Conservation (phyloP, 1,140 invertebrate genomes). For the Drosophila bocki region DNA sequence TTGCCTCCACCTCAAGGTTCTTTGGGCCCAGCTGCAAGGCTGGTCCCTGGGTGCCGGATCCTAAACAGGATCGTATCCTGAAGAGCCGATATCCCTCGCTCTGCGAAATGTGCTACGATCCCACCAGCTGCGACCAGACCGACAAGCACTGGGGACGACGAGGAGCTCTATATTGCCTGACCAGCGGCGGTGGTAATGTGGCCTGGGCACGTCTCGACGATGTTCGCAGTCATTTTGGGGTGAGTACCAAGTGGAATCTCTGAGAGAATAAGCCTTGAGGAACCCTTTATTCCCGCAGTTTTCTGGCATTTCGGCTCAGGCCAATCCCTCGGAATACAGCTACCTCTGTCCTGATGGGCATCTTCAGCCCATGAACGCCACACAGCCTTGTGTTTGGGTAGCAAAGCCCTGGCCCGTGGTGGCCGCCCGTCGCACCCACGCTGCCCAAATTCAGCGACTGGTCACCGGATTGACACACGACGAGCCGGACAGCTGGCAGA, state of each 20-base stretch:
- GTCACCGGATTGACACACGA: slow-evolving; percentile 84
- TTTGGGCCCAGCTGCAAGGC: slow-evolving; percentile 92
- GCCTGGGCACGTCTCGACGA: slow-evolving; percentile 91
- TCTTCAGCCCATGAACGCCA: slow-evolving; percentile 86
- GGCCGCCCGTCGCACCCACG: slow-evolving; percentile 87
- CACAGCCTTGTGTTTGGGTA: slow-evolving; percentile 91
- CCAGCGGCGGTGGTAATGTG: slow-evolving; percentile 91
- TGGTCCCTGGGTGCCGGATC: slow-evolving; percentile 92
- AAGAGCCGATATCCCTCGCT: slow-evolving; percentile 90
- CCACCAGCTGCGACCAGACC: slow-evolving; percentile 87
- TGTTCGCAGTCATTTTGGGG: slow-evolving; percentile 88
- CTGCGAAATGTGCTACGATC: slow-evolving; percentile 89
- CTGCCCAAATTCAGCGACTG: slow-evolving; percentile 87
- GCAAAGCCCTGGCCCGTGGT: slow-evolving; percentile 90
- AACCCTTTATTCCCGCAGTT: slow-evolving; percentile 46
- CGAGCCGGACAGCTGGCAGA: slow-evolving; percentile 85
- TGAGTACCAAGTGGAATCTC: slow-evolving; percentile 69
- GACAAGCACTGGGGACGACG: slow-evolving; percentile 93
- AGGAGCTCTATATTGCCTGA: slow-evolving; percentile 92
- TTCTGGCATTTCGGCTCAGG: slow-evolving; percentile 72
- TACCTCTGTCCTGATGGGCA: slow-evolving; percentile 94
- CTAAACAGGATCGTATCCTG: slow-evolving; percentile 87
- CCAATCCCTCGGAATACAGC: slow-evolving; percentile 87
- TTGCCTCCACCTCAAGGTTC: slow-evolving; percentile 89
- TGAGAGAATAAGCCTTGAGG: not conserved